A percentile compares a stretch with the other conserved stretches of the same genome.
Conservation (phyloP, 53 echinoderm and acorn worm species). For the Pentamera pediparva region DNA sequence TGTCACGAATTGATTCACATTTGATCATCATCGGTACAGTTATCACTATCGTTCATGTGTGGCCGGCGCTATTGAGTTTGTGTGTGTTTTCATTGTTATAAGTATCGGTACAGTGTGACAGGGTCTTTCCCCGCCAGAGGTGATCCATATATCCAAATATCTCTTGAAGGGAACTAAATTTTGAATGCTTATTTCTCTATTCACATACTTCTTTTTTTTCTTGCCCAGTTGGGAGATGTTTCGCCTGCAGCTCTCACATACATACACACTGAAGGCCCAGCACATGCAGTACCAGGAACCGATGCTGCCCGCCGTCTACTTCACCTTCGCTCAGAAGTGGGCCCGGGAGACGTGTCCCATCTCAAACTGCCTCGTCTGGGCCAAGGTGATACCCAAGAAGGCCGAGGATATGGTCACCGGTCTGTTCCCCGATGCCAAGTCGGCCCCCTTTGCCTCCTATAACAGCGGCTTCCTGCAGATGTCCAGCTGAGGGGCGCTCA, state of each 20-base stretch:
- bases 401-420: slow-evolving; percentile 10
- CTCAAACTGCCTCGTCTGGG: slow-evolving; percentile 8
- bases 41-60: background rate
- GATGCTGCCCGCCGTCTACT: background rate
- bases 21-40: background rate
- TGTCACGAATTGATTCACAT: background rate
- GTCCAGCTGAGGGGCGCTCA: background rate
- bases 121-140: background rate
- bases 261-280: background rate
- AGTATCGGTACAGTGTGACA: background rate
- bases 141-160: too few relatives aligned
- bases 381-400: slow-evolving; percentile 14
- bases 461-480: slow-evolving; percentile 1
- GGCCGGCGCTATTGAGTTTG: background rate
- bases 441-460: background rate
- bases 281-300: background rate
- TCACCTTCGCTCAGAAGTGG: slow-evolving; percentile 24
- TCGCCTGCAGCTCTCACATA: background rate
- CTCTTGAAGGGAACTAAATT: too few relatives aligned
- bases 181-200: too few relatives aligned
- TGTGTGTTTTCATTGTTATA: background rate
- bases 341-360: background rate
- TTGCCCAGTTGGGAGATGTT: background rate
- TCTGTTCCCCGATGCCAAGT: background rate
- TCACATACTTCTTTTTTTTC: too few relatives aligned